These are phyloP conservation scores for Kuschelorhynchus macadamiae DNA, from an alignment of 2,888 invertebrate species.

Conservation along the genomic window DNA sequence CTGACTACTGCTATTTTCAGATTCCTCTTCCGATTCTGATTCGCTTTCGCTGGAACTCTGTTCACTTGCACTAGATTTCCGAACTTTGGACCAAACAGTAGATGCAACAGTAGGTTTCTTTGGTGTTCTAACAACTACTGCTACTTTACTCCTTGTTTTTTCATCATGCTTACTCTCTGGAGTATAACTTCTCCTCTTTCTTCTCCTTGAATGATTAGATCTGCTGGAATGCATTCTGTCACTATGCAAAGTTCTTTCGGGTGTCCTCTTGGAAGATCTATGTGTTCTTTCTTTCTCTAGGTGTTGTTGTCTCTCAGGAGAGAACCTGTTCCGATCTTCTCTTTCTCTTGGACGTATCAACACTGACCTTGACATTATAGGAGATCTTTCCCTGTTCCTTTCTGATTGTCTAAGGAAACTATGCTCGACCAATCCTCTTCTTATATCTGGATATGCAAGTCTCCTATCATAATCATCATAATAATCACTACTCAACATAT, in stretches of 20 bases:
- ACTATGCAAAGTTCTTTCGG: constrained; percentile 53
- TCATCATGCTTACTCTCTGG: constrained; percentile 34
- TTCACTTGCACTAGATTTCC: constrained; percentile 38
- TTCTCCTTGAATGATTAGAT: constrained; percentile 34
- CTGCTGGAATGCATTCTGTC: constrained; percentile 47
- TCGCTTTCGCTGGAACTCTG: constrained; percentile 47
- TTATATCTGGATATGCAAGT: constrained; percentile 15
- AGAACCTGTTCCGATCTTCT: background rate
- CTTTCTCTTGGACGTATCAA: constrained; percentile 10
- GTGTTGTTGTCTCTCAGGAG: constrained; percentile 2
- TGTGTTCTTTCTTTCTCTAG: background rate
- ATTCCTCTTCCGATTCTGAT: constrained; percentile 46
- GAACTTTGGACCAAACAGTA: constrained; percentile 64
- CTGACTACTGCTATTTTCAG: constrained; percentile 28
- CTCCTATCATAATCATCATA: constrained; percentile 13
- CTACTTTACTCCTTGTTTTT: constrained; percentile 66
- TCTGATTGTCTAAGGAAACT: constrained; percentile 13
- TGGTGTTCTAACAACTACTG: constrained; percentile 65
- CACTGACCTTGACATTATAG: constrained; percentile 26
- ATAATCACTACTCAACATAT: constrained; percentile 15
- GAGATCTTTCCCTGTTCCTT: constrained; percentile 20
- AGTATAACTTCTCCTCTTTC: constrained; percentile 41
- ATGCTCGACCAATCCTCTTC: constrained; percentile 38
- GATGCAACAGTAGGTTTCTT: constrained; percentile 65
- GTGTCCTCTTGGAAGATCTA: constrained; percentile 26